Evolutionary conservation across 2,888 invertebrate species (phyloP).

Genomic region (Vanessa cardui): DNA sequence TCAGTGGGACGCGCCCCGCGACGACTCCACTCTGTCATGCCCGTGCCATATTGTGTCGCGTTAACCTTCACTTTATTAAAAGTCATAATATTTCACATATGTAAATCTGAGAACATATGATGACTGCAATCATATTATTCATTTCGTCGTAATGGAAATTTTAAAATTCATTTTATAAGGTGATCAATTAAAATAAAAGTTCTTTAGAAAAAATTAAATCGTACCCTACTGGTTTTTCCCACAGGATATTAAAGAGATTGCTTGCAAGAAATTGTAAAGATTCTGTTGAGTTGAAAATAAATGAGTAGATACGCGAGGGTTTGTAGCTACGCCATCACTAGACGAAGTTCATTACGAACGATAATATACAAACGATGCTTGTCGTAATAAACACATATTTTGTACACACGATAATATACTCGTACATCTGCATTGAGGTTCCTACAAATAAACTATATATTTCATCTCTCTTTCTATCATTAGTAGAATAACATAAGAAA

Average conservation of each 20-base stretch:
- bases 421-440: no score
- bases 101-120: background rate
- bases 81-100: constrained; percentile 10
- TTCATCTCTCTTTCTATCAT: no score
- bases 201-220: background rate
- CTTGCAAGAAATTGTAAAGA: background rate
- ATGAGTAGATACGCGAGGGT: no score
- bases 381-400: no score
- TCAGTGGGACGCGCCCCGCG: constrained; percentile 18
- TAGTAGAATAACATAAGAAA: no score
- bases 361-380: no score
- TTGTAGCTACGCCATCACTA: no score
- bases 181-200: background rate
- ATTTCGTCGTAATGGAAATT: background rate
- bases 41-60: constrained; percentile 13
- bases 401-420: no score
- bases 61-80: constrained; percentile 23
- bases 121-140: background rate
- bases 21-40: constrained; percentile 28
- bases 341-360: no score
- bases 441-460: no score
- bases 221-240: background rate
- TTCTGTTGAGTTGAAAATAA: no score
- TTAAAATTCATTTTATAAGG: background rate
- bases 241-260: background rate